These are phyloP conservation scores for Frankliniella intonsa DNA, from an alignment of 2,888 invertebrate genomes.

Conservation along the genomic window DNA sequence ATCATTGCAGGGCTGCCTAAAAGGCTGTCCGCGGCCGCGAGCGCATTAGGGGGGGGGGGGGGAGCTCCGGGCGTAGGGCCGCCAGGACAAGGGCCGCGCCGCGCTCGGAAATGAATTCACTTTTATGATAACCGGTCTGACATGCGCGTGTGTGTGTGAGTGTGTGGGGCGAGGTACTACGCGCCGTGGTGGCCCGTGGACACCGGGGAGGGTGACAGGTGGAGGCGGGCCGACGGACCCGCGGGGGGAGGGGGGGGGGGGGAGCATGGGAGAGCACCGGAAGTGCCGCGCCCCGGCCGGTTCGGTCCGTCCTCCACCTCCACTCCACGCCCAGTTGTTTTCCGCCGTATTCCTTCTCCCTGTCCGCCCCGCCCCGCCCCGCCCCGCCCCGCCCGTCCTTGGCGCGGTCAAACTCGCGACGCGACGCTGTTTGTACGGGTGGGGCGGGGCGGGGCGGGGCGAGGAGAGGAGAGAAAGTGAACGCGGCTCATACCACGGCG, in stretches of 20 bases:
- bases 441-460: too few species aligned
- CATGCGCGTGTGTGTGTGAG: too few species aligned
- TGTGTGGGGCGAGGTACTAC: background rate
- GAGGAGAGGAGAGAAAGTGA: too few species aligned
- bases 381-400: too few species aligned
- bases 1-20: too few species aligned
- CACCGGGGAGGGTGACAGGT: background rate
- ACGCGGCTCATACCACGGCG: too few species aligned
- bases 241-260: background rate
- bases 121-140: slow-evolving; percentile 11
- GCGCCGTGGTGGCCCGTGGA: background rate
- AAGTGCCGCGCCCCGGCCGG: background rate
- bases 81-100: background rate
- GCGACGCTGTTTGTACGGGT: too few species aligned
- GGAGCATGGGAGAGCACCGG: background rate
- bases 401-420: too few species aligned
- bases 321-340: background rate
- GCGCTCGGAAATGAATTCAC: slow-evolving; percentile 16
- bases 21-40: too few species aligned
- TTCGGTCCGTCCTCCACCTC: background rate
- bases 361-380: background rate
- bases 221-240: background rate
- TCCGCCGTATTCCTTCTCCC: background rate
- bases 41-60: background rate
- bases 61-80: background rate